Conservation (phyloP, 2,113 vertebrate genomes). For the Benitochromis conjunctus region DNA sequence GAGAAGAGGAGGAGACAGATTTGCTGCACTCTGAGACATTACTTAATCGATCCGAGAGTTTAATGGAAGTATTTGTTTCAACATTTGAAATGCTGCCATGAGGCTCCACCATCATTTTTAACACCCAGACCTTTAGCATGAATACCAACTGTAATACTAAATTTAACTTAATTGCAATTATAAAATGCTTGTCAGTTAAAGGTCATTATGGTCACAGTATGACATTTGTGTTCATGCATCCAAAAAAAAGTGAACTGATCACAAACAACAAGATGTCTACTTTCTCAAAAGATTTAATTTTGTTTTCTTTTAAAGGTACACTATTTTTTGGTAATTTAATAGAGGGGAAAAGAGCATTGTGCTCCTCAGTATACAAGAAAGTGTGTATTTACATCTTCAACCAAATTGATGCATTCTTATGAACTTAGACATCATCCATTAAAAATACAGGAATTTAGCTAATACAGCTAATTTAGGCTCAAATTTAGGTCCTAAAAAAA, state of each 20-base stretch:
- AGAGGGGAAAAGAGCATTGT: fast-evolving
- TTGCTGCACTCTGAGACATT: neutral
- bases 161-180: neutral
- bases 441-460: fast-evolving
- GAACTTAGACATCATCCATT: neutral
- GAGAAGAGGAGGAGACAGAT: neutral
- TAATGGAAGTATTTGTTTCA: neutral
- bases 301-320: neutral
- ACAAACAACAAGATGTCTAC: neutral
- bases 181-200: neutral
- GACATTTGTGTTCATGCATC: neutral
- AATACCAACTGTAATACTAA: fast-evolving
- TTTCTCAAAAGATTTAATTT: neutral
- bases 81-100: neutral
- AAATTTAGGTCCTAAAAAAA: no score
- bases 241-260: neutral
- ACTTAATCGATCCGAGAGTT: neutral
- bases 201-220: neutral
- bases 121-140: neutral
- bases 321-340: neutral
- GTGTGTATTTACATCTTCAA: neutral
- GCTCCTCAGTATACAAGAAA: neutral
- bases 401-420: neutral
- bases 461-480: fast-evolving
- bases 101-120: neutral